phyloP scores from a whole-genome alignment of 2,113 vertebrate genomes.

The Gobio gobio region DNA sequence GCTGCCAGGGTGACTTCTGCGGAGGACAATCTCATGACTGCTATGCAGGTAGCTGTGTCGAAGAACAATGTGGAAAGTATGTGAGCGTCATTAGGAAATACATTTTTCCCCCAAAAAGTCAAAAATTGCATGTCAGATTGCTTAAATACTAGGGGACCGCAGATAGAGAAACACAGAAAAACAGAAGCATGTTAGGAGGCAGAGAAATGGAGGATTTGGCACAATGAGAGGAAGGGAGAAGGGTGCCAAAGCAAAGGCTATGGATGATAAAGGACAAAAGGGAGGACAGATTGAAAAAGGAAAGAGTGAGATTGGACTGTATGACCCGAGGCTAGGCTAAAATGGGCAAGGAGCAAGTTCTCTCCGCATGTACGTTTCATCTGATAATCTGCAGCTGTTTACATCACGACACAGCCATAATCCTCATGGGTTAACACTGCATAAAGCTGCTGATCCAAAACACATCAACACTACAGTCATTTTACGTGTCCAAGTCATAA shows the following conservation, averaged over 20 bases:
- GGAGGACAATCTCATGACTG: constrained; percentile 93
- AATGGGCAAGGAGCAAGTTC: constrained; percentile 5
- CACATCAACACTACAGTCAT: constrained; percentile 7
- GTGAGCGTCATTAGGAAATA: constrained; percentile 15
- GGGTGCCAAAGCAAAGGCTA: constrained; percentile 30
- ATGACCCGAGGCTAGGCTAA: not conserved
- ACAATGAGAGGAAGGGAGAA: constrained; percentile 29
- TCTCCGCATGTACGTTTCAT: constrained; percentile 24
- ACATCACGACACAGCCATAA: constrained; percentile 36
- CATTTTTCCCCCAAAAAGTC: too few species aligned
- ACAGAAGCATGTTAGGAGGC: constrained; percentile 24
- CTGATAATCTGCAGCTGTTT: constrained; percentile 55
- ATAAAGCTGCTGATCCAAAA: constrained; percentile 41
- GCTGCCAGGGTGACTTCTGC: constrained; percentile 90
- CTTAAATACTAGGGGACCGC: not conserved
- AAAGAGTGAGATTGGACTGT: not conserved
- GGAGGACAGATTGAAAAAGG: constrained; percentile 20
- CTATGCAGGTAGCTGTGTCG: constrained; percentile 87
- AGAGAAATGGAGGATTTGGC: constrained; percentile 37
- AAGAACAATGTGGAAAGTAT: not conserved
- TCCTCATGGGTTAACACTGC: constrained; percentile 25
- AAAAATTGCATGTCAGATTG: not conserved
- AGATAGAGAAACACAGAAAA: constrained; percentile 27
- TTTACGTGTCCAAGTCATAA: not conserved
- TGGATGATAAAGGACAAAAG: constrained; percentile 12